Evolutionary conservation across 1,140 invertebrate species (phyloP), one percentile per base, ranked within the genome.

Genomic region (Diachasmimorpha longicaudata): DNA sequence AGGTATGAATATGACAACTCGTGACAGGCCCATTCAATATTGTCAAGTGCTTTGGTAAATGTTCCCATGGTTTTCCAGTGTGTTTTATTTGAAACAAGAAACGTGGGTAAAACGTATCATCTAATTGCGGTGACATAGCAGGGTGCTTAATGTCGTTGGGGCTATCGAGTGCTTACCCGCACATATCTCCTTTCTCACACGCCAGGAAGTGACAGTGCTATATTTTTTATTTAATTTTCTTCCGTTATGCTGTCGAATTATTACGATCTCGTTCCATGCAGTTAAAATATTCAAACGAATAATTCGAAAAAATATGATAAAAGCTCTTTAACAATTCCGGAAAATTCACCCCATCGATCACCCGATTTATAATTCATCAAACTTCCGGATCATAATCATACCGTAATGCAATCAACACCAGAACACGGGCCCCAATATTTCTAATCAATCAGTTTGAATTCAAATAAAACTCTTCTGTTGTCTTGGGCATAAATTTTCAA

Each of bases 181-280:
- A 66, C 37, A 11, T 58, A 66, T 74, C 16, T 68, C 21, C 31
- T 44, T 72, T 19, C 74, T 52, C 36, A 25, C 44, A 67, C 46
- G 69, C 67, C 76, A 75, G 77, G 77, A 75, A 78, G 46, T 78
- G 77, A 76, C 77, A 76, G 67, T 78, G 77, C 72, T 37, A 78
- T 58, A 63, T 73, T 78, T 78, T 74, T 58, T 77, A 74, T 70
- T 66, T 77, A 39, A 14, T 25, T 72, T 16, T 37, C n/a, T 73
- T 55, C 23, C 25, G 25, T 31, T 66, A 4, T 66, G 21, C 13
- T 66, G 21, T 25, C 58, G 31, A 10, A 25, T 25, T 25, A 63
- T 25, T 11, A 25, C 19, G 39, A 42, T 10, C 39, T 42, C 4
- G 39, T 11, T 42, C 39, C 13, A 42, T 63, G 23, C 11, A 31